Conservation (phyloP, 2,113 vertebrate species). For the Corythaixoides concolor region DNA sequence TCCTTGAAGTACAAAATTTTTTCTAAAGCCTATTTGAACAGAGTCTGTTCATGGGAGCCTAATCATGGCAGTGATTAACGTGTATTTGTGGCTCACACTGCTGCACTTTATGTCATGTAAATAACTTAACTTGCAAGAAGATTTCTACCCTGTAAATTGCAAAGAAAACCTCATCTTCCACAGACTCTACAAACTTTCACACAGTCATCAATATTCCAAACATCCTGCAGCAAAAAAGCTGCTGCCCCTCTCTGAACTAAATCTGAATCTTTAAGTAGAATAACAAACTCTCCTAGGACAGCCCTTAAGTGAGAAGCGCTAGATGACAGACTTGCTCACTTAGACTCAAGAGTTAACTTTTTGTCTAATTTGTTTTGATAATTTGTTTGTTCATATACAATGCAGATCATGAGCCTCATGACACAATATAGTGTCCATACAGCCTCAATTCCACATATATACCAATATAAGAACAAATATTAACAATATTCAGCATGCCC, state of each 20-base stretch:
- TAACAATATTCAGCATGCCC: not conserved
- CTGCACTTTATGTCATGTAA: not conserved
- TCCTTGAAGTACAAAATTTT: not conserved
- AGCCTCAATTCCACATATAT: not conserved
- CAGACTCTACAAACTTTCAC: not conserved
- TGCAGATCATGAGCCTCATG: not conserved
- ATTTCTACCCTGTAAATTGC: not conserved
- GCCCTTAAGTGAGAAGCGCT: not conserved
- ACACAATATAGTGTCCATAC: not conserved
- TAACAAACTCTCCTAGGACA: not conserved
- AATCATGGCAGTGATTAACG: not conserved
- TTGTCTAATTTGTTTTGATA: not conserved
- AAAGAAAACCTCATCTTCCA: not conserved
- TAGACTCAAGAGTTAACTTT: not conserved
- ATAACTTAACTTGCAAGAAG: not conserved
- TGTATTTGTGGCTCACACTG: too few relatives aligned
- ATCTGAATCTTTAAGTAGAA: not conserved
- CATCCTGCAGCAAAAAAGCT: not conserved
- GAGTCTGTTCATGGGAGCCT: not conserved
- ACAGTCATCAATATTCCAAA: not conserved
- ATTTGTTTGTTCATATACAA: not conserved
- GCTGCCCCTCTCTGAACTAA: not conserved
- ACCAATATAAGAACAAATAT: not conserved
- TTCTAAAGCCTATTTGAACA: not conserved
- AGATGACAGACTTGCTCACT: not conserved